A percentile compares a stretch with the other conserved stretches of the same genome.
Evolutionary conservation across 2,113 vertebrate genomes (phyloP).

Genomic region (Copsychus sechellarum): DNA sequence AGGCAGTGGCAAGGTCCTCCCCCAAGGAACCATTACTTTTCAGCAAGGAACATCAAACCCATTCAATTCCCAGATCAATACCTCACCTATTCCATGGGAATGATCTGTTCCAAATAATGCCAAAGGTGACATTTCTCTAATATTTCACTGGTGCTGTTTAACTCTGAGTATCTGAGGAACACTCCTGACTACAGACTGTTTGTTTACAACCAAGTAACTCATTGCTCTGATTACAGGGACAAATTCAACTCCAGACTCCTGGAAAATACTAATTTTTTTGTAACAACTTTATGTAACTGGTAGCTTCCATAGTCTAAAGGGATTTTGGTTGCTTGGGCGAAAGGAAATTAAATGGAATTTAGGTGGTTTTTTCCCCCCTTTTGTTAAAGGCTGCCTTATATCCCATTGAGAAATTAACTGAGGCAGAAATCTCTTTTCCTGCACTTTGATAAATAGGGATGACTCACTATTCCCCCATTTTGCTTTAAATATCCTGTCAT

Average conservation of each 20-base stretch:
- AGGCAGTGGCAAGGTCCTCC: background rate
- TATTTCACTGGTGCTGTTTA: background rate
- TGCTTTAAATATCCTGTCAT: conserved; percentile 1
- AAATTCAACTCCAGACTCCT: background rate
- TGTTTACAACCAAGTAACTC: background rate
- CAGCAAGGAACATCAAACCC: background rate
- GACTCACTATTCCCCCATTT: conserved; percentile 23
- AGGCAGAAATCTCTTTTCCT: conserved; percentile 3
- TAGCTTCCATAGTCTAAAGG: background rate
- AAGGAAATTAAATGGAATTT: background rate
- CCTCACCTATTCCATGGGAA: background rate
- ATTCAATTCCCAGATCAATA: background rate
- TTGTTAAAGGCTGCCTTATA: background rate
- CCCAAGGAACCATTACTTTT: background rate
- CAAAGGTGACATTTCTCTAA: background rate
- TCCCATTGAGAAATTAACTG: background rate
- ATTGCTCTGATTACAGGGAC: background rate
- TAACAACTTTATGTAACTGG: background rate
- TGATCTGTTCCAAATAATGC: background rate
- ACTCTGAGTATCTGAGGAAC: background rate
- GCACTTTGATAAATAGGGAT: background rate
- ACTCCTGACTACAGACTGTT: background rate
- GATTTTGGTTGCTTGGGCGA: background rate
- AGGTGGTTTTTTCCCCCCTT: background rate
- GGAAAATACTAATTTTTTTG: background rate